Evolutionary conservation across 2,888 invertebrate species (phyloP).

Genomic region (Listrodromus nycthemerus): DNA sequence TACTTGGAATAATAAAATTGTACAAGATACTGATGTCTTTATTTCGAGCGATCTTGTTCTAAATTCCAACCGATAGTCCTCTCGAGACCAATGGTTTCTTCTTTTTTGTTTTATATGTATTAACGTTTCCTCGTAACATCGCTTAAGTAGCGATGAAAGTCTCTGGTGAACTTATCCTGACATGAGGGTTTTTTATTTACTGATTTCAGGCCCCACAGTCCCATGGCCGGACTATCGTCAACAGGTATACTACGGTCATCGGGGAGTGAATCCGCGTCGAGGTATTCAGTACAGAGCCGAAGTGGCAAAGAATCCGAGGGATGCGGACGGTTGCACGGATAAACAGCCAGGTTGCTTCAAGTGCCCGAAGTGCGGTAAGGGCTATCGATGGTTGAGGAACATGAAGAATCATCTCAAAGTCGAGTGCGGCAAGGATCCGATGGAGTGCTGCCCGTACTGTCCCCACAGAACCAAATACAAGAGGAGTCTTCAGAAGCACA

Average conservation of each 20-base stretch:
- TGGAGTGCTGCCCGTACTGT: conserved; percentile 86
- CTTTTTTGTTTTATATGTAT: conserved; percentile 1
- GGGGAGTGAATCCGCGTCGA: conserved; percentile 34
- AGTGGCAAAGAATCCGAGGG: conserved; percentile 46
- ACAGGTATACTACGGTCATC: conserved; percentile 56
- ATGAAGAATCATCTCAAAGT: conserved; percentile 86
- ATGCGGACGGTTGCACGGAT: conserved; percentile 68
- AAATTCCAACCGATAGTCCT: conserved; percentile 32
- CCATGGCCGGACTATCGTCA: conserved; percentile 64
- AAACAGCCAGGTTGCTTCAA: conserved; percentile 80
- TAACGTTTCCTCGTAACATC: conserved; percentile 16
- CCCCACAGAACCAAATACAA: conserved; percentile 85
- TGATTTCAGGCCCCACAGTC: conserved; percentile 67
- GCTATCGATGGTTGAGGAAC: conserved; percentile 87
- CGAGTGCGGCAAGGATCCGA: conserved; percentile 87
- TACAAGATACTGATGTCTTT: conserved; percentile 58
- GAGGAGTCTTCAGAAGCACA: conserved; percentile 85
- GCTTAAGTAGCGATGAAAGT: conserved; percentile 42
- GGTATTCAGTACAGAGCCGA: conserved; percentile 26
- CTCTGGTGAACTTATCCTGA: conserved; percentile 65
- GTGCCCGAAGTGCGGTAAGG: conserved; percentile 86
- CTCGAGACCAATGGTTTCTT: conserved; percentile 21
- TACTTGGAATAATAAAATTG: conserved; percentile 58
- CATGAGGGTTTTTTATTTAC: conserved; percentile 53
- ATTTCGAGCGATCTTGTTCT: conserved; percentile 42